Base-by-base conservation (phyloP, 2,888 invertebrate genomes). In the Eupithecia tripunctaria region DNA sequence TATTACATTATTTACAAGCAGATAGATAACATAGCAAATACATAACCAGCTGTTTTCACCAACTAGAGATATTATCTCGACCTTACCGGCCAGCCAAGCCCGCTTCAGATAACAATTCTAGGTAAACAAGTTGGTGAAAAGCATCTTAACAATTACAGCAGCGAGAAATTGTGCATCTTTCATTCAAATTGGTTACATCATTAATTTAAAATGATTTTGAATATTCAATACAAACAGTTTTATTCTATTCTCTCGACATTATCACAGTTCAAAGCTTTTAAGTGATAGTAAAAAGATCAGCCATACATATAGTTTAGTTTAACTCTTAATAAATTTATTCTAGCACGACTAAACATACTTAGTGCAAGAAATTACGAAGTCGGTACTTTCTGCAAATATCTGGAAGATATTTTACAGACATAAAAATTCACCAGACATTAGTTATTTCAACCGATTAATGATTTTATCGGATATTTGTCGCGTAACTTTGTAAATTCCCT, bases 191-290 rank as follows among this genome's bases (percentile, higher is more conserved):
- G 18, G 29, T 18, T 8, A 60, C 59, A 18, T 8, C 60, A 60
- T 27, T 60, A 29, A 60, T 29, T 60, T 60, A 18, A 25, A 38
- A 36, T 18, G 36, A 64, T 21, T 36, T 36, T 38, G 36, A n/a
- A 63, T 36, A 32, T 36, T 63, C n/a, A 6, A 25, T 38, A 41
- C 25, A 41, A 15, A 64, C 62, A 63, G 21, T 15, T 62, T 56
- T 70, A 63, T 67, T 41, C 21, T 70, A 81, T 81, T 88, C 88
- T 89, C 88, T 89, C 89, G 79, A 84, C 85, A 89, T 63, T 93
- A 94, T 94, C 93, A 94, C 94, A 94, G 94, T 90, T 88, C 86
- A 87, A 92, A 92, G 91, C 91, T 91, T 90, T 81, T 84, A 80
- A 80, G 83, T 85, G 84, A 87, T 83, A 83, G 78, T 77, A 66